A percentile compares a stretch with the other conserved stretches of the same genome.
phyloP scores from a whole-genome alignment of 2,113 vertebrate genomes.

The Strix uralensis region DNA sequence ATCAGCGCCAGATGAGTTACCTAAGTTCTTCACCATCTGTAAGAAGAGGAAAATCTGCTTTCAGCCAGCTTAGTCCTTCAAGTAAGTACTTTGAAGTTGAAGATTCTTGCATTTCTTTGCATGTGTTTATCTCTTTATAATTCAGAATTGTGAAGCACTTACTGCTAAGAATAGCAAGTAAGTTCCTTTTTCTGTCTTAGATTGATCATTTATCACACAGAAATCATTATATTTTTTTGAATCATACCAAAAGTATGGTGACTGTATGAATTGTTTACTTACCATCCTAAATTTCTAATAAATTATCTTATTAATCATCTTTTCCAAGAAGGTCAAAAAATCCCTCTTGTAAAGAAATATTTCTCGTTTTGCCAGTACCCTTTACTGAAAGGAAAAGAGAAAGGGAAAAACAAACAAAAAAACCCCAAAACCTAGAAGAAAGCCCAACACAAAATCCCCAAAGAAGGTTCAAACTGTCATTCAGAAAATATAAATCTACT shows the following conservation, averaged over 20 bases:
- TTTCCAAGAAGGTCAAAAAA: neutral
- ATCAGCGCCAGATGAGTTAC: conserved; percentile 83
- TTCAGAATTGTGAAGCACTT: neutral
- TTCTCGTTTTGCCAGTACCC: neutral
- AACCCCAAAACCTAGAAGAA: too few relatives aligned
- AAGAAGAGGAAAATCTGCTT: conserved; percentile 65
- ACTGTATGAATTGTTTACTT: neutral
- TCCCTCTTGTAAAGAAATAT: neutral
- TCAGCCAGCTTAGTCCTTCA: conserved; percentile 70
- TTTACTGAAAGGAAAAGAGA: neutral
- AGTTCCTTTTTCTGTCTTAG: neutral
- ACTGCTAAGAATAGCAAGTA: neutral
- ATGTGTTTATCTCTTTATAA: neutral
- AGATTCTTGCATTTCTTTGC: neutral
- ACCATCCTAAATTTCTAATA: neutral
- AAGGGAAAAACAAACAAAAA: too few relatives aligned
- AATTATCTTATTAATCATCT: neutral
- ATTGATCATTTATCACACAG: neutral
- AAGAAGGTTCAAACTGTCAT: neutral
- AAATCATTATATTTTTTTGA: neutral
- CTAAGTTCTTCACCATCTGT: conserved; percentile 59
- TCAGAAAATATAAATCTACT: neutral
- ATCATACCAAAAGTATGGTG: neutral
- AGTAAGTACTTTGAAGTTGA: conserved; percentile 49
- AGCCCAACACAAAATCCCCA: neutral